Percentiles rank a stretch among this genome's conserved stretches.
Evolutionary conservation across 2,797 vertebrate species (phyloP).

Genomic region (Tolypeutes matacus): DNA sequence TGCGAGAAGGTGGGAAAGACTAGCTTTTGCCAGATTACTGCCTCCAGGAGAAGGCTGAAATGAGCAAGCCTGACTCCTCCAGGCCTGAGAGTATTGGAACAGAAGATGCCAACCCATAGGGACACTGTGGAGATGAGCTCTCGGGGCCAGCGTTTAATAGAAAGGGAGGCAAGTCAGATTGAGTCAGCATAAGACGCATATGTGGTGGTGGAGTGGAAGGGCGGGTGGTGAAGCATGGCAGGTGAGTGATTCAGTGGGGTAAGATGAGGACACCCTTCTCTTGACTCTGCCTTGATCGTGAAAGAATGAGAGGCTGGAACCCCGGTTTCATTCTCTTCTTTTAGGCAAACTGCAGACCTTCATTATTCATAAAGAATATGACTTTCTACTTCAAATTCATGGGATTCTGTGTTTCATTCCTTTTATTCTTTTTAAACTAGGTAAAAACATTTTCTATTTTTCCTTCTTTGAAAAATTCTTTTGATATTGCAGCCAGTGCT

Average conservation of each 20-base stretch:
- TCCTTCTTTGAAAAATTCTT: background rate
- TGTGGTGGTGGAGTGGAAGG: too few species aligned
- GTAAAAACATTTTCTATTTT: background rate
- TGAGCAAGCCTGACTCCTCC: background rate
- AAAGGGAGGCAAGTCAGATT: background rate
- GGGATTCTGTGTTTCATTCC: background rate
- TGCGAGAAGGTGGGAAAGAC: background rate
- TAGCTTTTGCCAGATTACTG: too few species aligned
- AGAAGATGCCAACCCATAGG: too few species aligned
- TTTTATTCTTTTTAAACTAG: background rate
- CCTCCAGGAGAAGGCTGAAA: background rate
- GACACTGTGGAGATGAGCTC: background rate
- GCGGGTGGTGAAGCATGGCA: too few species aligned
- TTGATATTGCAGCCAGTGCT: background rate
- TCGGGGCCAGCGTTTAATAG: background rate
- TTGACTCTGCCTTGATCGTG: background rate
- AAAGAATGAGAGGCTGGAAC: background rate
- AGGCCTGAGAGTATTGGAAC: background rate
- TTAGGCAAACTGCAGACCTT: background rate
- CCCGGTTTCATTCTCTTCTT: background rate
- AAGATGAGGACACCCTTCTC: background rate
- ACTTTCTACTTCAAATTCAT: background rate
- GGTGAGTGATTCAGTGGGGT: background rate
- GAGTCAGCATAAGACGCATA: background rate
- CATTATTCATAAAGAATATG: background rate